Evolutionary conservation across 37 sponge, comb jelly and placozoan genomes (phyloP), one percentile per base, ranked within the genome.

Genomic region (Agelas oroides): DNA sequence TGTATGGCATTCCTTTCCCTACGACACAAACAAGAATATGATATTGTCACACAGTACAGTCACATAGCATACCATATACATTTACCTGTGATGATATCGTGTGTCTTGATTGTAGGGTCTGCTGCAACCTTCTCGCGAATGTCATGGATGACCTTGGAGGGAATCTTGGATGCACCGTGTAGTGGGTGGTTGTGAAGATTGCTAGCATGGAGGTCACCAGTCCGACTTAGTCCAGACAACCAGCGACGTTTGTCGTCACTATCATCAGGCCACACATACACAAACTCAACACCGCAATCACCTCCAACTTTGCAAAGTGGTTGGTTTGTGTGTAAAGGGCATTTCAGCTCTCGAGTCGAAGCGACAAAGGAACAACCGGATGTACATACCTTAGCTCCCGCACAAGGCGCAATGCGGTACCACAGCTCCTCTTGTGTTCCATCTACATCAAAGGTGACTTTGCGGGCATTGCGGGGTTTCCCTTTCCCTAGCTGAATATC

Each of bases 211-310:
- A 74, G 53, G 59, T 73, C 68, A 19, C 68, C 68, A 34, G 58
- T 66, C 40, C 85, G 54, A 36, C 21, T 18, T 27, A 84, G 59
- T 28, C 85, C 85, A 28, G 76, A 39, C 18, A 84, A 65, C 85
- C 85, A 84, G 28, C 85, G 38, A 1, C 85, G 23, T 23, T 75
- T 84, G 65, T 84, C 85, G 34, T 34, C 25, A 17, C 39, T 21
- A 31, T 84, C 55, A 20, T 14, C 76, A 27, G 85, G 85, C 85
- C 85, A 84, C 1, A 84, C 76, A 75, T 84, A 84, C n/a, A 74
- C 67, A 62, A 84, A 84, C 18, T 75, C 76, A n/a, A 84, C 76
- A 27, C 40, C 59, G 34, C 85, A 84, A 0, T 84, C 76, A 46
- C 46, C 46, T 76, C 30, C 53, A 35, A 30, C 20, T 18, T 13